Base-by-base conservation (phyloP, 2,113 vertebrate genomes). In the Corythaixoides concolor region DNA sequence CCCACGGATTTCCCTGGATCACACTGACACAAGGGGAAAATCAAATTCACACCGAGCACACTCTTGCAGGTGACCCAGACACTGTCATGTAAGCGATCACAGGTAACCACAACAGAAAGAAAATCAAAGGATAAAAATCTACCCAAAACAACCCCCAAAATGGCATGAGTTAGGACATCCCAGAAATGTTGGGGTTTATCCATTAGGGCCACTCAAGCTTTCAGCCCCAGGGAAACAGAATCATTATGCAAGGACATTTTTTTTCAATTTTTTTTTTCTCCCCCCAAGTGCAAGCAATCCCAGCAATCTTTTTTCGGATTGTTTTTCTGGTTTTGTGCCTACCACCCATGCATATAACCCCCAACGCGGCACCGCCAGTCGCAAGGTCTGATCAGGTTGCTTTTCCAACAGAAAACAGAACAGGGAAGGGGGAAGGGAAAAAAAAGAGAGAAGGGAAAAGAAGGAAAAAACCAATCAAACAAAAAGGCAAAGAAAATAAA, bases 71-170 rank as follows among this genome's bases (percentile, higher is more conserved):
- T 83, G 89, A 85, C 79, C 74, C 82, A 87, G 35, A 95, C 43
- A 77, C n/a, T 66, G 58, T 56, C 82, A 75, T 16, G 19, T 90
- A 59, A 92, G 73, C 41, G 91, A 79, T 50, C 75, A 93, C 79
- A 69, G 81, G 84, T 69, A 96, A 96, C 28, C 90, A 91, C 67
- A 91, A 76, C 58, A 88, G 67, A 85, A 96, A 55, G 74, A 70
- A 93, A 94, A 91, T 6, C 20, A 82, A 80, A 13, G 26, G 39
- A 85, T 39, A 80, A 74, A 79, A 53, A 37, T 58, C 47, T n/a
- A 72, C 6, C 32, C 5, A 20, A 92, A 85, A 66, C 52, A 88
- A 59, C 12, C 27, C 24, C 18, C 55, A 53, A 37, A 70, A 87
- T 16, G 35, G 70, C 76, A 89, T 45, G 76, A 96, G 77, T 39